Evolutionary conservation across 2,113 vertebrate species (phyloP).

Genomic region (Psilopsiagon aymara): DNA sequence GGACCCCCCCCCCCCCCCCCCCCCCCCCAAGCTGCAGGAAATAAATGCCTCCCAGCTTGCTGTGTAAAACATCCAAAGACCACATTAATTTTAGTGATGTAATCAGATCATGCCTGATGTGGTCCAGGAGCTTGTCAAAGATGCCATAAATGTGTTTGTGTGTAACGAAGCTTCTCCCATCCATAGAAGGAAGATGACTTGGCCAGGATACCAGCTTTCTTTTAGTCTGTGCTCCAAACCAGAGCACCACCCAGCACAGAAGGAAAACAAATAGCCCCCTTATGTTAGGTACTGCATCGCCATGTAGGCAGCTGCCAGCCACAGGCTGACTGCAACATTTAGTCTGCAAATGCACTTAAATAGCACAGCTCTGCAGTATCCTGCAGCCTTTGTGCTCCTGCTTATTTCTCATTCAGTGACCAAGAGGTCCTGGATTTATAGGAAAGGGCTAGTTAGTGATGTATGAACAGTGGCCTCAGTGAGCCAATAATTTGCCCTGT

Average conservation of each 20-base stretch:
- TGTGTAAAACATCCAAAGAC: slow-evolving; percentile 48
- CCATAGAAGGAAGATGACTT: background rate
- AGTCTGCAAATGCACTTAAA: background rate
- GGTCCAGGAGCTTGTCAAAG: slow-evolving; percentile 61
- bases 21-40: background rate
- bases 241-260: background rate
- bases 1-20: background rate
- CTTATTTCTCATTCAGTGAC: background rate
- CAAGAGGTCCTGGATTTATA: background rate
- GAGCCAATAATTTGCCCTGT: background rate
- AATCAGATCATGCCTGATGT: slow-evolving; percentile 51
- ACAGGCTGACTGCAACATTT: background rate
- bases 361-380: background rate
- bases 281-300: background rate
- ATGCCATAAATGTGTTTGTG: slow-evolving; percentile 35
- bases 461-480: background rate
- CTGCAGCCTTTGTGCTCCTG: background rate
- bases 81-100: slow-evolving; percentile 56
- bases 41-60: slow-evolving; percentile 37
- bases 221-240: background rate
- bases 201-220: background rate
- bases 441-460: background rate
- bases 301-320: background rate
- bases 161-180: slow-evolving; percentile 12
- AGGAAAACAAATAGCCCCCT: background rate